A percentile compares a stretch with the other conserved stretches of the same genome.
phyloP scores from a whole-genome alignment of 2,888 invertebrate genomes.

The Lycocerus yunnanus region DNA sequence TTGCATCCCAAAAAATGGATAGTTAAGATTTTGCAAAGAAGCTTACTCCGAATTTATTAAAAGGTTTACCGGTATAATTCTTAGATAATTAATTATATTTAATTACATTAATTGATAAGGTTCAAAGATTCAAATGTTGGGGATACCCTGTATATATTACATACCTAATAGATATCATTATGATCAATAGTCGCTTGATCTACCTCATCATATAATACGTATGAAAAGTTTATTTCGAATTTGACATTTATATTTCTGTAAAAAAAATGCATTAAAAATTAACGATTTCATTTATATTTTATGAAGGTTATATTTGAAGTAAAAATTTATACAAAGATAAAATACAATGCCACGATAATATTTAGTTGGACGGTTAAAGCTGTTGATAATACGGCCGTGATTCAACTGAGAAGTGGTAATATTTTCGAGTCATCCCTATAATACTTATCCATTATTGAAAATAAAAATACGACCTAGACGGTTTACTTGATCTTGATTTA shows the following conservation, averaged over 20 bases:
- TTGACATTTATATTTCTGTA: background rate
- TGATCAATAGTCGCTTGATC: too few species aligned
- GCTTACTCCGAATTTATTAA: too few species aligned
- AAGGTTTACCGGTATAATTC: too few species aligned
- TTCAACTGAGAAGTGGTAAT: background rate
- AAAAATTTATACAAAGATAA: conserved; percentile 1
- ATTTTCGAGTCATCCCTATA: background rate
- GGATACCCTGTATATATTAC: too few species aligned
- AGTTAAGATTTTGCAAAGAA: too few species aligned
- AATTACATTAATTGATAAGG: too few species aligned
- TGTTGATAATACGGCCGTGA: background rate
- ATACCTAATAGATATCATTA: too few species aligned
- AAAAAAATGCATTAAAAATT: background rate
- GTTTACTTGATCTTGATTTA: background rate
- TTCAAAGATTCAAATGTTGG: too few species aligned
- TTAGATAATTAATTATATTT: too few species aligned
- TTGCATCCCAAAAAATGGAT: too few species aligned
- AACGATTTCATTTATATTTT: background rate
- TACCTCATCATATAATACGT: background rate
- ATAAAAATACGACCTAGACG: background rate
- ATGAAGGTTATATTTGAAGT: background rate
- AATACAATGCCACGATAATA: background rate
- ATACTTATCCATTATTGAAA: background rate
- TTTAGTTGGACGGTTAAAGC: background rate
- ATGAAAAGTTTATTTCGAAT: background rate